Evolutionary conservation across 1,140 invertebrate species (phyloP).

Genomic region (Halictus rubicundus): DNA sequence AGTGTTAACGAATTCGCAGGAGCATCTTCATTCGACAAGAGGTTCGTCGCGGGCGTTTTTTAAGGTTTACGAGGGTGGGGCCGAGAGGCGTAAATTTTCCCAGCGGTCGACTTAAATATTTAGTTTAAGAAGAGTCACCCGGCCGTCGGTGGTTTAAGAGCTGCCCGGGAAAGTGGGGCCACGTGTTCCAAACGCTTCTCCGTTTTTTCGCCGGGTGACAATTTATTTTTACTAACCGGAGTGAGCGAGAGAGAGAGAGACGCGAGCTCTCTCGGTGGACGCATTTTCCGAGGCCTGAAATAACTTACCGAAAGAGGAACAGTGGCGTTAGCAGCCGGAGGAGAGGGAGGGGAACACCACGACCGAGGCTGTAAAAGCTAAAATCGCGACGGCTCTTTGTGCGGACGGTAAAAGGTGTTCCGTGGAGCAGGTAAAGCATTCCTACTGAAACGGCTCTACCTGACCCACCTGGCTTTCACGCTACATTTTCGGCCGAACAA

Average conservation of each 20-base stretch:
- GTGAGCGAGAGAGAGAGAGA: background rate
- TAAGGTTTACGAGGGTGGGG: background rate
- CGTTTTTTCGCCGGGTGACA: background rate
- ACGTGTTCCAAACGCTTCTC: constrained; percentile 5
- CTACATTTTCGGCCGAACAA: constrained; percentile 27
- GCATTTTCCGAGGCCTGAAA: constrained; percentile 23
- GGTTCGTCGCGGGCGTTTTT: no score
- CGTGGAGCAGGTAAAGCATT: constrained; percentile 63
- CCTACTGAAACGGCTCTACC: constrained; percentile 65
- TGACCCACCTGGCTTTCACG: constrained; percentile 72
- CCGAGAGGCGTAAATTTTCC: constrained; percentile 31
- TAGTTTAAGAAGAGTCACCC: background rate
- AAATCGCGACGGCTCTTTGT: constrained; percentile 53
- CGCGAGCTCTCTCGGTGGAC: background rate
- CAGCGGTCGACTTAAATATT: constrained; percentile 16
- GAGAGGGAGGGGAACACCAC: background rate
- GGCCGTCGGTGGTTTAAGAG: constrained; percentile 8
- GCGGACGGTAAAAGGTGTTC: constrained; percentile 61
- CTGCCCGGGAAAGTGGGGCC: background rate
- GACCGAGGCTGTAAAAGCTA: constrained; percentile 36
- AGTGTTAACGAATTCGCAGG: no score
- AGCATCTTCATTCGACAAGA: no score
- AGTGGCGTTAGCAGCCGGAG: background rate
- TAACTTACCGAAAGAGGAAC: constrained; percentile 23
- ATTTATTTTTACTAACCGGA: constrained; percentile 44